Evolutionary conservation across 1,140 invertebrate species (phyloP).

Genomic region (Coelopa frigida): DNA sequence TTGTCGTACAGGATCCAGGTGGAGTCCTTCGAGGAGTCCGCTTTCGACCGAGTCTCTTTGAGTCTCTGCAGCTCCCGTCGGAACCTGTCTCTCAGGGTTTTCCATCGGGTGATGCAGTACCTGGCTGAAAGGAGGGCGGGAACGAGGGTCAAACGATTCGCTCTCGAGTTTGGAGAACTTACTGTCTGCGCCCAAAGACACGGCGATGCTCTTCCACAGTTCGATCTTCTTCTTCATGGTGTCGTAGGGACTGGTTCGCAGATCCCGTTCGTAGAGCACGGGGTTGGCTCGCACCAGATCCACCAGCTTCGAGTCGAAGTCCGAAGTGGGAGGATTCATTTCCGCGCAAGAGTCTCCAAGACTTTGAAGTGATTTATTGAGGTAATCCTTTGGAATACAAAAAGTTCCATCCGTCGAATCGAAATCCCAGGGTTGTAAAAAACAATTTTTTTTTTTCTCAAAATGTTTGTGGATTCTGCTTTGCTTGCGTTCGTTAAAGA

Average conservation of each 20-base stretch:
- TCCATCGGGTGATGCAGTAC: slow-evolving; percentile 28
- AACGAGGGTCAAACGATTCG: neutral
- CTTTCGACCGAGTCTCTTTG: slow-evolving; percentile 14
- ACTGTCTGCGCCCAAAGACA: slow-evolving; percentile 28
- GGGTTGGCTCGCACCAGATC: slow-evolving; percentile 30
- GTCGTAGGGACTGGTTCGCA: slow-evolving; percentile 25
- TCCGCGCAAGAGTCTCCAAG: too few species aligned
- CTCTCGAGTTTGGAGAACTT: slow-evolving; percentile 11
- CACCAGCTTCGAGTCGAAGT: slow-evolving; percentile 25
- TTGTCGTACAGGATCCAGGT: slow-evolving; percentile 26
- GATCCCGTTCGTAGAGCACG: slow-evolving; percentile 20
- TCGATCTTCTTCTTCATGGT: slow-evolving; percentile 21
- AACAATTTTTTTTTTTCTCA: too few species aligned
- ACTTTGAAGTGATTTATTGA: too few species aligned
- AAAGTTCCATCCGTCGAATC: too few species aligned
- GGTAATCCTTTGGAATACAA: too few species aligned
- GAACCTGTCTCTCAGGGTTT: slow-evolving; percentile 22
- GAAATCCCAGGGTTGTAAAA: too few species aligned
- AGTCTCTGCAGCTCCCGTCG: slow-evolving; percentile 19
- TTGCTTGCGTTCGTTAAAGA: too few species aligned
- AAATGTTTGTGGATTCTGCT: too few species aligned
- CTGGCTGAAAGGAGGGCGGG: slow-evolving; percentile 13
- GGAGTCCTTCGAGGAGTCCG: slow-evolving; percentile 15
- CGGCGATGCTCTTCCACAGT: slow-evolving; percentile 31
- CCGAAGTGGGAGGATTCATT: too few species aligned